Conservation (phyloP, 2,797 vertebrate species). For the Microtus californicus region DNA sequence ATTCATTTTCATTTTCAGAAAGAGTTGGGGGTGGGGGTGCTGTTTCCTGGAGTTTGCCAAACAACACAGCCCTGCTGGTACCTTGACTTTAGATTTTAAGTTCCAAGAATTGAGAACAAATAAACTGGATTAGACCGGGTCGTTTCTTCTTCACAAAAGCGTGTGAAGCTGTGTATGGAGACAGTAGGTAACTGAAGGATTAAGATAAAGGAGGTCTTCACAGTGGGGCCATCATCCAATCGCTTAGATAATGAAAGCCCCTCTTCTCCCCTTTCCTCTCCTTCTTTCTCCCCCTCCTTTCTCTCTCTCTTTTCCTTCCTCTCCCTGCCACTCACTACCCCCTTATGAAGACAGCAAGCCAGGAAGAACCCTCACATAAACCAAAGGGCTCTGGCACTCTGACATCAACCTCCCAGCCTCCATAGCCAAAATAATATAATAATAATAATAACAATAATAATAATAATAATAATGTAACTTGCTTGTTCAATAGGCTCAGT, state of each 20-base stretch:
- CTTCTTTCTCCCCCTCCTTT: neutral
- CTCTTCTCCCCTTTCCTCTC: neutral
- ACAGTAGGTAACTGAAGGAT: neutral
- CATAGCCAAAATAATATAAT: neutral
- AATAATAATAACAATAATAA: neutral
- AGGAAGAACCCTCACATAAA: neutral
- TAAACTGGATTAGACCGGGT: neutral
- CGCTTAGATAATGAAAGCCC: neutral
- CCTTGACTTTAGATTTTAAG: no score
- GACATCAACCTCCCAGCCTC: neutral
- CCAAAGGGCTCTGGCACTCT: neutral
- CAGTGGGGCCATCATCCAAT: neutral
- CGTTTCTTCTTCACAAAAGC: neutral
- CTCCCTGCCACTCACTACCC: fast-evolving
- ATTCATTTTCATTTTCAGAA: no score
- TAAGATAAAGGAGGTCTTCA: neutral
- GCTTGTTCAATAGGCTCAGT: neutral
- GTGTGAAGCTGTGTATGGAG: no score
- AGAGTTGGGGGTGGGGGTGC: no score
- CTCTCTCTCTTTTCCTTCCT: neutral
- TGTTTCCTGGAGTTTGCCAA: fast-evolving
- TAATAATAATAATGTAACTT: neutral
- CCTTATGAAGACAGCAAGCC: neutral
- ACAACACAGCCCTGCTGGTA: fast-evolving
- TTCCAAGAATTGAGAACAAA: neutral